Conservation (phyloP, 1,140 invertebrate genomes). For the Camponotus vicinus region DNA sequence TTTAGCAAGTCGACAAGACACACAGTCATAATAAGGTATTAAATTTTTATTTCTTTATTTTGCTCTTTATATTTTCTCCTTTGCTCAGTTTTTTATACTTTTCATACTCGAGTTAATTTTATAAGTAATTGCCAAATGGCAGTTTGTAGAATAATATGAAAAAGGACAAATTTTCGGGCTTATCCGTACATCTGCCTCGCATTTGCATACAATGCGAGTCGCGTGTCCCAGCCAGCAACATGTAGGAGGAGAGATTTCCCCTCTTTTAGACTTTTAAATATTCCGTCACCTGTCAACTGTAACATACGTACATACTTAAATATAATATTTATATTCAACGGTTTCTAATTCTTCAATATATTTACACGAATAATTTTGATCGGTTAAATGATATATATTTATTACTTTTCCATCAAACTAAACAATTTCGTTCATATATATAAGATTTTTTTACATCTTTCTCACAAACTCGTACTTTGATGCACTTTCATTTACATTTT, state of each 20-base stretch:
- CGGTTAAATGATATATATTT: not conserved
- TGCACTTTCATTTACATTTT: constrained; percentile 37
- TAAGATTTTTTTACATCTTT: not conserved
- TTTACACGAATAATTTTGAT: not conserved
- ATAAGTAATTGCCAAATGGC: not conserved
- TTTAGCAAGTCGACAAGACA: not conserved
- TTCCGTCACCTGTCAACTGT: constrained; percentile 82
- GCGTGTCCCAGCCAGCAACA: constrained; percentile 72
- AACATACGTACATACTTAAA: constrained; percentile 65
- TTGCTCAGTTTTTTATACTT: not conserved
- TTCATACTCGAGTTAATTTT: not conserved
- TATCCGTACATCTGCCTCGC: constrained; percentile 70
- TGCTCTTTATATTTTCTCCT: not conserved
- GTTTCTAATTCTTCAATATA: not conserved
- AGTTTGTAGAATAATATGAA: not conserved
- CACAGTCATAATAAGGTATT: not conserved
- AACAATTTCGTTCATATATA: not conserved
- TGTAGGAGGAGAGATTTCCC: constrained; percentile 69
- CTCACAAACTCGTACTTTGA: not conserved
- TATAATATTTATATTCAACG: not conserved
- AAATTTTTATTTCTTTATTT: not conserved
- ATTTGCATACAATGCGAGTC: constrained; percentile 84
- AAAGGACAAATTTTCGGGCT: constrained; percentile 67
- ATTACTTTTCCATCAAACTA: not conserved
- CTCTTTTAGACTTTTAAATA: constrained; percentile 73